Evolutionary conservation across 2,888 invertebrate species (phyloP), one percentile per base, ranked within the genome.

Genomic region (Glaucopsyche alexis): DNA sequence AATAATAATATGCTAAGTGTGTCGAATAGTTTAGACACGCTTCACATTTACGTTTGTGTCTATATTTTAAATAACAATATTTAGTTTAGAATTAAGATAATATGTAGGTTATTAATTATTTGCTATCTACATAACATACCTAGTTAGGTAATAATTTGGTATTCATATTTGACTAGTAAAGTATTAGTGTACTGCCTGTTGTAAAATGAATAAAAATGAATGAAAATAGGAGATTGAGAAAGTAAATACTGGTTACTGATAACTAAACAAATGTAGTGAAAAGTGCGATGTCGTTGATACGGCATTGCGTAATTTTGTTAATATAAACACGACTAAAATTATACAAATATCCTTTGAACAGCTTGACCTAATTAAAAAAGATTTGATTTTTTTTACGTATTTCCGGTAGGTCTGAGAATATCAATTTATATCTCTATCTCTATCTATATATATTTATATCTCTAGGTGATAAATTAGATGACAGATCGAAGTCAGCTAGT

Each of bases 281-380:
- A 50, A 14, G 7, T 14, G n/a, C 14, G 14, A 75, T 77, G 77
- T 78, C 77, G 78, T 75, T 29, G 71, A 76, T 75, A 77, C 72
- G 60, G 71, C 66, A 75, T 78, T 78, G 74, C 78, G 77, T 77
- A 79, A 79, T 75, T 73, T 76, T 50, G 49, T 50, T 50, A 50
- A 4, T 50, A 13, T 49, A 29, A 3, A 29, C 29, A 29, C 4
- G 1, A 29, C 29, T 29, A 29, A 29, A 29, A 29, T 2, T 2
- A 29, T 3, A 29, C 3, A 29, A 2, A 29, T 29, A 29, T 29
- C 29, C 29, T 29, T 4, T 29, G 29, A 29, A 29, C 29, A 29
- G 29, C 29, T 29, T 29, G 29, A 29, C 29, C 29, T 29, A 29
- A 2, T 29, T 29, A 29, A 29, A 29, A 29, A 29, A 29, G 29